Evolutionary conservation across 2,113 vertebrate genomes (phyloP), one percentile per base, ranked within the genome.

Genomic region (Haliaeetus leucogaster): DNA sequence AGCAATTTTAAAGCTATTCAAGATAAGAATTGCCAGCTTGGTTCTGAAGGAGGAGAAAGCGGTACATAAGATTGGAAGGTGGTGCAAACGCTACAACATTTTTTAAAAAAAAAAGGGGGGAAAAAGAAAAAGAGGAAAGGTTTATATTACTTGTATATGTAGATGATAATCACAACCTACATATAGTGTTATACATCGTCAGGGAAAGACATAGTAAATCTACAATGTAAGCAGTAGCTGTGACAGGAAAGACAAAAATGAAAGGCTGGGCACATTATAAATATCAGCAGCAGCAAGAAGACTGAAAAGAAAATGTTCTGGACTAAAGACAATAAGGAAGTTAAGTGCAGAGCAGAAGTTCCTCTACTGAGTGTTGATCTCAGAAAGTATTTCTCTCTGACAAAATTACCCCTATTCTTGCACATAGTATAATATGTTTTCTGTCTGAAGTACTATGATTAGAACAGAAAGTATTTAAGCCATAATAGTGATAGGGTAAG

Each of bases 1-100:
- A 98, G 98, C 98, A 98, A 98, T 98, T 98, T 98, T 97, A 97
- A 98, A 98, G 97, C 98, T 98, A 98, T 98, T 98, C 98, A 98
- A 95, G 96, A 97, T 94, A 96, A 98, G 98, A 98, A 98, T 98
- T 98, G 96, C 96, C 96, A 96, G 96, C 87, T 97, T 98, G 95
- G 96, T 90, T 98, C 94, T 98, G 95, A 98, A 98, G 97, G 89
- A 94, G 59, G 73, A 94, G 77, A 97, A 96, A 98, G 93, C 91
- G 78, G 91, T 94, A 96, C 45, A 43, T 93, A 91, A 81, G 74
- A 98, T 94, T 97, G 94, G 90, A 97, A 96, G 62, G 74, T 96
- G 84, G 85, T 79, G 80, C 62, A 96, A 97, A 96, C 84, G 80
- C 45, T 96, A 86, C 82, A 94, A 87, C 70, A 74, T 9, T 38